phyloP scores from a whole-genome alignment of 2,888 invertebrate species.

The Chymomyza procnemis region DNA sequence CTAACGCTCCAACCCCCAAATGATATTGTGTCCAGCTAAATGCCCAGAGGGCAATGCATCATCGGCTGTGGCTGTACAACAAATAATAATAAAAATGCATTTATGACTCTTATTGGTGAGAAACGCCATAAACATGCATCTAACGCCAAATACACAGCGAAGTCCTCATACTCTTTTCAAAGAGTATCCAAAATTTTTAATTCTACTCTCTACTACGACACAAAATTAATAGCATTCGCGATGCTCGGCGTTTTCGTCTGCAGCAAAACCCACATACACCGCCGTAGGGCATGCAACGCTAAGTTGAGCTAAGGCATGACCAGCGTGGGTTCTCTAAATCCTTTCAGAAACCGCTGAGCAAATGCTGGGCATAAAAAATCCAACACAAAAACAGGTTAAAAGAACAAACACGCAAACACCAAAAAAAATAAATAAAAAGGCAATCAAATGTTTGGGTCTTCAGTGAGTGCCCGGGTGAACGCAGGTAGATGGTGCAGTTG shows the following conservation, averaged over 20 bases:
- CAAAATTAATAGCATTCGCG: no score
- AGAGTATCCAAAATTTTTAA: no score
- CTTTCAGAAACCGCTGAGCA: conserved; percentile 37
- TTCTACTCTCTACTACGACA: no score
- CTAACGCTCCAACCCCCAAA: background rate
- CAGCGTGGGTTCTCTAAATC: conserved; percentile 27
- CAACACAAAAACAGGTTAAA: conserved; percentile 57
- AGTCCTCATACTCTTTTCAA: background rate
- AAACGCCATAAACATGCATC: conserved; percentile 43
- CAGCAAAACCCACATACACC: background rate
- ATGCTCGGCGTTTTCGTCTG: background rate
- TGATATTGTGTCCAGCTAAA: background rate
- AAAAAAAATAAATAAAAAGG: conserved; percentile 12
- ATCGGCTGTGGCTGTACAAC: conserved; percentile 33
- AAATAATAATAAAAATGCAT: conserved; percentile 64
- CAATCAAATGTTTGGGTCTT: conserved; percentile 25
- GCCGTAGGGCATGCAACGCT: background rate
- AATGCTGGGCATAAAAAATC: conserved; percentile 8
- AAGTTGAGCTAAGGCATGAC: conserved; percentile 11
- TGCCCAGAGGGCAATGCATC: conserved; percentile 31
- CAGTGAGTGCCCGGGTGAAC: conserved; percentile 10
- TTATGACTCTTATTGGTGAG: conserved; percentile 66
- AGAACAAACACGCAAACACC: conserved; percentile 5
- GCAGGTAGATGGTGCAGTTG: conserved; percentile 50
- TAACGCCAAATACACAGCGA: background rate